Conservation (phyloP, 2,113 vertebrate species). For the Colius striatus region DNA sequence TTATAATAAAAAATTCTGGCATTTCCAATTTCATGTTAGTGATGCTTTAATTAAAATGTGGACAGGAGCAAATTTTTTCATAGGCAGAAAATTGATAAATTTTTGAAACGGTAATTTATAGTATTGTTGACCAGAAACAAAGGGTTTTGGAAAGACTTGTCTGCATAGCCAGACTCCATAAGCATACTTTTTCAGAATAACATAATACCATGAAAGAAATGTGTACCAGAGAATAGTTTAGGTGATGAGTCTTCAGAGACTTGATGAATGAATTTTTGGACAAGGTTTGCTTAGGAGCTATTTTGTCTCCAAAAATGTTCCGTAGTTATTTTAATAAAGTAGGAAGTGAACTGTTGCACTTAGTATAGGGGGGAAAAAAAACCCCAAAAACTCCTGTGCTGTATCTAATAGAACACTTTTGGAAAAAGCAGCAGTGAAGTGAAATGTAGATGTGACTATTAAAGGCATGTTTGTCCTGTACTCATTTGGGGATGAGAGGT, state of each 20-base stretch:
- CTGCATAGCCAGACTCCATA: not conserved
- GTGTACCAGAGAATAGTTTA: not conserved
- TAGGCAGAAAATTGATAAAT: not conserved
- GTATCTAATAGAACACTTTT: not conserved
- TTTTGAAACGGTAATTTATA: constrained; percentile 23
- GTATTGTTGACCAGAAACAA: not conserved
- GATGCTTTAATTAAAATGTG: constrained; percentile 19
- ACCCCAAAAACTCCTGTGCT: not conserved
- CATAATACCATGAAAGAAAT: not conserved
- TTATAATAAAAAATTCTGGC: not conserved
- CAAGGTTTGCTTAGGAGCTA: not conserved
- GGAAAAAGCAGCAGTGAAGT: not conserved
- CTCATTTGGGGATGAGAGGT: not conserved
- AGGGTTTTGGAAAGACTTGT: not conserved
- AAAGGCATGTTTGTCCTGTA: not conserved
- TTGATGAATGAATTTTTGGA: not conserved
- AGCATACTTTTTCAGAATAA: not conserved
- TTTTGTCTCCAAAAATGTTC: not conserved
- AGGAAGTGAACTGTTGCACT: not conserved
- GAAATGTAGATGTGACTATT: not conserved
- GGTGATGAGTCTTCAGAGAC: not conserved
- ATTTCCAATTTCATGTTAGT: constrained; percentile 6
- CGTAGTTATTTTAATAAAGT: not conserved
- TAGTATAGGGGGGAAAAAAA: not conserved
- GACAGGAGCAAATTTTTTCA: not conserved